Evolutionary conservation across 2,888 invertebrate species (phyloP), one percentile per base, ranked within the genome.

Genomic region (Scaptomyza caliginosa): DNA sequence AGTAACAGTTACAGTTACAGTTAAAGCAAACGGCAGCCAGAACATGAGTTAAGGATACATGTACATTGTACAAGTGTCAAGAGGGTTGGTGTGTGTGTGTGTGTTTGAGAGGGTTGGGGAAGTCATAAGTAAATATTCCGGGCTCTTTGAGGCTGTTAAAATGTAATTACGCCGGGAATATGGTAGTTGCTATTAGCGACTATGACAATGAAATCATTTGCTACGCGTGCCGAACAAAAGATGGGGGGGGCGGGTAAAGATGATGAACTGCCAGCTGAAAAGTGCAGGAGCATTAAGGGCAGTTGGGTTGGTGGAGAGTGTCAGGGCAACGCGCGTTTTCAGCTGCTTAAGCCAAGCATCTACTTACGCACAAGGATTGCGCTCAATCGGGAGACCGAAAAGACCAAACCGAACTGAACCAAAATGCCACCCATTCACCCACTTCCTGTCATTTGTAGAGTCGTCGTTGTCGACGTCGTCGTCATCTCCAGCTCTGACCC

Each of bases 161-260:
- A 80, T 88, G 74, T 83, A 83, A 88, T 86, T 83, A 83, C 79
- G 74, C 54, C 60, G 24, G 42, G 58, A 71, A 72, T 71, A 72
- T 62, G 72, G 85, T 65, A 72, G 83, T 83, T 86, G 84, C 77
- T 86, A 80, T 86, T 84, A 86, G 74, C 88, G 85, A 74, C 86
- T 78, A 78, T 85, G 76, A 82, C 86, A 82, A 87, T 87, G 80
- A 85, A 82, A 82, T 75, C 76, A 87, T 67, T 63, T 43, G 43
- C 69, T 21, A 26, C 43, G 36, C 19, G 16, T 19, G n/a, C 4
- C 21, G 21, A 2, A 13, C 34, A 34, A 34, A 34, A 34, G 34
- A 16, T 2, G 21, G 21, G 13, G 36, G 26, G n/a, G 34, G 16
- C 8, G 13, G 17, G 4, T 5, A 2, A 17, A 26, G 28, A 30